Conservation (phyloP, 2,113 vertebrate species). For the Galbula dea region DNA sequence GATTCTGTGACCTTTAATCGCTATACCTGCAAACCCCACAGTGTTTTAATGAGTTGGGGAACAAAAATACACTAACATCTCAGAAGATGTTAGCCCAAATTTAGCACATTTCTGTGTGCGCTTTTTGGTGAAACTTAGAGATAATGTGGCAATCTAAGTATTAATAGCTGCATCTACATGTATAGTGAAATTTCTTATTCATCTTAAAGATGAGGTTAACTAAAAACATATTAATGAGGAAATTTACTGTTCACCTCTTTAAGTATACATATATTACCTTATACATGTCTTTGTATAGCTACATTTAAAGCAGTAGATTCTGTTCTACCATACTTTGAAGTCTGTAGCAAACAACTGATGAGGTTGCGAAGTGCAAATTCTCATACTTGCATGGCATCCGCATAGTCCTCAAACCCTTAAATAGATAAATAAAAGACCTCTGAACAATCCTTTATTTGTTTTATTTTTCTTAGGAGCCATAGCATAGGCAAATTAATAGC, state of each 20-base stretch:
- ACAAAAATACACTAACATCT: not conserved
- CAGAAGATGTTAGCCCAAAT: not conserved
- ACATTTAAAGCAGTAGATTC: not conserved
- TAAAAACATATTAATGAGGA: not conserved
- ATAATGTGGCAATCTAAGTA: not conserved
- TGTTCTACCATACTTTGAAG: not conserved
- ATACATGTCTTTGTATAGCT: not conserved
- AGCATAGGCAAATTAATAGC: not conserved
- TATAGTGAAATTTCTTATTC: not conserved
- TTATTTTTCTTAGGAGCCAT: not conserved
- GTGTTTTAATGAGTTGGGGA: not conserved
- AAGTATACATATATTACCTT: not conserved
- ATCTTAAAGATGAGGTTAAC: not conserved
- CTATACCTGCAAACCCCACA: not conserved
- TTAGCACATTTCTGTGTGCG: accelerated
- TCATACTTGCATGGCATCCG: accelerated
- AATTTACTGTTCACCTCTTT: not conserved
- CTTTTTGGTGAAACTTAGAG: not conserved
- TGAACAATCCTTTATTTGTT: not conserved
- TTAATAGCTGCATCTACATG: not conserved
- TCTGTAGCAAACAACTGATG: accelerated
- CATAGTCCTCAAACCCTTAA: not conserved
- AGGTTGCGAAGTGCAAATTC: not conserved
- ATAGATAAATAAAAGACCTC: not conserved
- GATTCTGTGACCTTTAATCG: not conserved